Evolutionary conservation across 1,140 invertebrate genomes (phyloP), one percentile per base, ranked within the genome.

Genomic region (Nephila pilipes): DNA sequence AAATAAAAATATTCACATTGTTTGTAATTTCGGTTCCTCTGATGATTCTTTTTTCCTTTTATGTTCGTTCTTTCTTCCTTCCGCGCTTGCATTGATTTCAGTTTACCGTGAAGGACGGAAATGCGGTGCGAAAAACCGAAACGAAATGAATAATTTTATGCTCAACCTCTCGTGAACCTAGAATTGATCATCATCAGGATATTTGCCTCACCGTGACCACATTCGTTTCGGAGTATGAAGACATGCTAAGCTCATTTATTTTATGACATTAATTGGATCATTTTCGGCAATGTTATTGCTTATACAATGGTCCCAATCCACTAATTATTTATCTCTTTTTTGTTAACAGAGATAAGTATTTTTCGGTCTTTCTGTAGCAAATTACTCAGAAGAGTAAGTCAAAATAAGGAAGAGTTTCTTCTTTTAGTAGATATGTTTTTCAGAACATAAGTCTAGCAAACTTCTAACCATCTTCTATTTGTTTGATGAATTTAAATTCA

Each of bases 111-210:
- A 83, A 83, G 46, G 32, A 22, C 81, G 81, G 81, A 83, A 83
- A 29, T 54, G 2, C 81, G 46, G 81, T 55, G 36, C n/a, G 81
- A 57, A 83, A 83, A 12, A 83, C 22, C 81, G 81, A 54, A 25
- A 55, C 46, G 81, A 55, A 29, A 83, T 83, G 81, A 83, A 83
- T 83, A 83, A 83, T 83, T 83, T 55, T 55, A 83, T 25, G 81
- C 38, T 55, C n/a, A 29, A 46, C 12, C 38, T 83, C 5, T 12
- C n/a, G 22, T 83, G 46, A 54, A 75, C 29, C 12, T 18, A 29
- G 32, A 32, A 75, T 75, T 18, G 29, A 32, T 75, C 69, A 32
- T 75, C 29, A 36, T 75, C 14, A 75, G 69, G 69, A 75, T 75
- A 36, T 75, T 36, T 29, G 32, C 2, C 16, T 12, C 46, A 46